Evolutionary conservation across 2,797 vertebrate genomes (phyloP).

Genomic region (Hydrocynus forskahlii): DNA sequence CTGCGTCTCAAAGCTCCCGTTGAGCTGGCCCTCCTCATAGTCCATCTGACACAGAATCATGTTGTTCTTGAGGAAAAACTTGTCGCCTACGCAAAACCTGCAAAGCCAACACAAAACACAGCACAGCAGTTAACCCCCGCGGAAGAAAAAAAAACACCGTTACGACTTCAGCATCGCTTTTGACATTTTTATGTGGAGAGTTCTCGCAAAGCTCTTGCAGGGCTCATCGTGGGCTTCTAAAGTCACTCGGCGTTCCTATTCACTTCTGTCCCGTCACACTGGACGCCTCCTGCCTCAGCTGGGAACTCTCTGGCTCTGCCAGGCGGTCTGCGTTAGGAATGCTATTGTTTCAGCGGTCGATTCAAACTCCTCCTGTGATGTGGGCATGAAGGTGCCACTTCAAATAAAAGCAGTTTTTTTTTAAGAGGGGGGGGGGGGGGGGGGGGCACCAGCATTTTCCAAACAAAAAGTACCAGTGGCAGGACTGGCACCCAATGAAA

Average conservation of each 20-base stretch:
- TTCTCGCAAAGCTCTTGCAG: background rate
- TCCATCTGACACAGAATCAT: slow-evolving; percentile 96
- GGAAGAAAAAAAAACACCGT: slow-evolving; percentile 2
- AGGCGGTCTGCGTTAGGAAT: slow-evolving; percentile 29
- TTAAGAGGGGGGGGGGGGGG: too few species aligned
- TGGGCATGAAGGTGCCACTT: slow-evolving; percentile 60
- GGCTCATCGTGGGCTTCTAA: background rate
- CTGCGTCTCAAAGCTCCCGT: slow-evolving; percentile 97
- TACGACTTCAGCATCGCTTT: slow-evolving; percentile 28
- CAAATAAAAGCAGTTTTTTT: slow-evolving; percentile 23
- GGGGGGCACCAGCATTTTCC: slow-evolving; percentile 58
- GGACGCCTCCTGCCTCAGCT: background rate
- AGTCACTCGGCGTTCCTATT: background rate
- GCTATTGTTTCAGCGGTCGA: slow-evolving; percentile 33
- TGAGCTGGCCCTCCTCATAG: slow-evolving; percentile 96
- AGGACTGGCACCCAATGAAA: slow-evolving; percentile 67
- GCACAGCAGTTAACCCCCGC: slow-evolving; percentile 11
- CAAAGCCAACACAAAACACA: slow-evolving; percentile 92
- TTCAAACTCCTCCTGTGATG: slow-evolving; percentile 63
- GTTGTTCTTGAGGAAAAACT: slow-evolving; percentile 97
- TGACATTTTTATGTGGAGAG: slow-evolving; percentile 12
- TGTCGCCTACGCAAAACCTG: slow-evolving; percentile 96
- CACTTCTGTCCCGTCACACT: background rate
- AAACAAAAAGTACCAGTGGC: slow-evolving; percentile 58
- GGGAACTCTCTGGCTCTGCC: background rate